These are phyloP conservation scores for Limnephilus rhombicus DNA, from an alignment of 2,888 invertebrate genomes.

Conservation along the genomic window DNA sequence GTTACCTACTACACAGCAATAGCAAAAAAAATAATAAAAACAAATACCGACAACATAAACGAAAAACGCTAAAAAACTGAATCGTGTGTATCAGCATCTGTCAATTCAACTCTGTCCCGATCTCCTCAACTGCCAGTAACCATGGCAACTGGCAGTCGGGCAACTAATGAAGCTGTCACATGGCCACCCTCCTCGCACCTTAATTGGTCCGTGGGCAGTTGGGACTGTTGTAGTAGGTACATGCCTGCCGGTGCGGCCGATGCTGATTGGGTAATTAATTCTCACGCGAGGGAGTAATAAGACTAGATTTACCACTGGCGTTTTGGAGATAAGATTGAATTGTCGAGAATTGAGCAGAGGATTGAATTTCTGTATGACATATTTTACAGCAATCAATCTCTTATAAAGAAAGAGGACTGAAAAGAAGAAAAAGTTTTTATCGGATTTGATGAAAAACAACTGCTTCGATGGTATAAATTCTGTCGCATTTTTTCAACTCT, in stretches of 20 bases:
- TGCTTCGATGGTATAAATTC: neutral
- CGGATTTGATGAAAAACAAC: neutral
- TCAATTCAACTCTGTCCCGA: neutral
- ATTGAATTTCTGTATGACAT: neutral
- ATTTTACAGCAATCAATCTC: neutral
- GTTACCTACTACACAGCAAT: no score
- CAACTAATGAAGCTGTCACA: constrained; percentile 27
- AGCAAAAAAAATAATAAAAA: neutral
- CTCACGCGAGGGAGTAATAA: constrained; percentile 15
- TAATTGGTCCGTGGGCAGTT: constrained; percentile 29
- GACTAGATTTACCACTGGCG: neutral
- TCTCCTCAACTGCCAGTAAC: neutral
- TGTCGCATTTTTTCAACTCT: neutral
- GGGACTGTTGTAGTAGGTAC: neutral
- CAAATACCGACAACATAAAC: neutral
- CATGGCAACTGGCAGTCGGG: neutral
- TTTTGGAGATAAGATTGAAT: neutral
- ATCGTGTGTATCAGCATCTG: neutral
- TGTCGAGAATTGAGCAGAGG: neutral
- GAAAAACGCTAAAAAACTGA: neutral
- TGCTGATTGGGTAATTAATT: constrained; percentile 34
- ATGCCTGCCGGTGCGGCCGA: neutral
- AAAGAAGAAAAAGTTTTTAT: neutral
- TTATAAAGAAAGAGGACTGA: neutral
- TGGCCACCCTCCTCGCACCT: constrained; percentile 15